These are phyloP conservation scores for Xylocampa areola DNA, from an alignment of 2,888 invertebrate species.

Conservation along the genomic window DNA sequence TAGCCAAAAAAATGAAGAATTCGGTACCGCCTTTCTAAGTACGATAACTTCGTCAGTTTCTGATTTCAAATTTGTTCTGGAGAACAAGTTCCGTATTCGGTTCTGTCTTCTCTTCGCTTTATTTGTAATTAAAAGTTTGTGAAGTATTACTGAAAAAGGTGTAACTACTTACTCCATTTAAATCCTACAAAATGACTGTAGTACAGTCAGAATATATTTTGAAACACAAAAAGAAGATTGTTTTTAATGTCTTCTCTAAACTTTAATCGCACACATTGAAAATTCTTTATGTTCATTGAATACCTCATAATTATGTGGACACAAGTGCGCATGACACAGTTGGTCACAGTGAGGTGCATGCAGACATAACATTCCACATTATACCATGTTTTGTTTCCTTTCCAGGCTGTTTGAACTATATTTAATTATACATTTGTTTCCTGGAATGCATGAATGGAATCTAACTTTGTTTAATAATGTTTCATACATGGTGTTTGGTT, in stretches of 20 bases:
- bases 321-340: constrained; percentile 70
- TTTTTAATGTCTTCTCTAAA: constrained; percentile 3
- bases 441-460: constrained; percentile 58
- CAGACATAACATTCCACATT: constrained; percentile 62
- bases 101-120: too few relatives aligned
- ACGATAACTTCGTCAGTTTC: too few relatives aligned
- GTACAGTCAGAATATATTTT: neutral
- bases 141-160: too few relatives aligned
- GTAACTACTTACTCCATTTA: too few relatives aligned
- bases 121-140: too few relatives aligned
- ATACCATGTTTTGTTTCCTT: constrained; percentile 54
- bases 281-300: constrained; percentile 56
- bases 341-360: constrained; percentile 49
- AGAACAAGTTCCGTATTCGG: too few relatives aligned
- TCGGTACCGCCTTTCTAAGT: too few relatives aligned
- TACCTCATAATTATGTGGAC: constrained; percentile 69
- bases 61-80: too few relatives aligned
- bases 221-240: neutral
- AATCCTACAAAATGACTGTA: too few relatives aligned
- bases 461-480: constrained; percentile 36
- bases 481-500: constrained; percentile 35
- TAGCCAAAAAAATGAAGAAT: too few relatives aligned
- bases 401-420: constrained; percentile 48
- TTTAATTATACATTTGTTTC: constrained; percentile 59
- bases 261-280: constrained; percentile 8